Evolutionary conservation across 2,113 vertebrate genomes (phyloP), one percentile per base, ranked within the genome.

Genomic region (Paraplagusia blochii): DNA sequence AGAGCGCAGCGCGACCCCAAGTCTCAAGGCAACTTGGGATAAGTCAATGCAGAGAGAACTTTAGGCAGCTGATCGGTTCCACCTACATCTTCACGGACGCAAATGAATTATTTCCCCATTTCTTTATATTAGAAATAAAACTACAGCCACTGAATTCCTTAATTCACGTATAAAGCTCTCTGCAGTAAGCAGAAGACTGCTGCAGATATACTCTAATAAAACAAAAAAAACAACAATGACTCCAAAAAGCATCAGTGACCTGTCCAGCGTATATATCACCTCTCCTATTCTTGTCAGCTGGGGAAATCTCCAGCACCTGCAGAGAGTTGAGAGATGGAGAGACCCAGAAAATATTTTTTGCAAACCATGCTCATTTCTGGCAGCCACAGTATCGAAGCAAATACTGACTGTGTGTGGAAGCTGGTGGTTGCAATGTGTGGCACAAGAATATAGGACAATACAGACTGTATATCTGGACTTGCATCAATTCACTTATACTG

Each of bases 371-470:
- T 74, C 9, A 0, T 58, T 52, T 65, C 42, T 63, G 13, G 71
- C 61, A 82, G 61, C 47, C 59, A 59, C 48, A 22, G 12, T 63
- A 67, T 48, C 9, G 36, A 44, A 47, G 58, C 62, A 63, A 51
- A 74, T 46, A 64, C 38, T 49, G 55, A 39, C 68, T 49, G 4
- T 40, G 55, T 57, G 42, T 57, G 52, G 15, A 76, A 80, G 76
- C 73, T 78, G 63, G 52, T 71, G 55, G 60, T 71, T 72, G 61
- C 51, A 57, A 53, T 53, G 50, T 73, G 75, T 75, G 76, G 77
- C 79, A 79, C 63, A 0, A 69, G 69, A 71, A 53, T 61, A 68
- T 63, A 72, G 71, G 69, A 69, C 50, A 64, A 71, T 54, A 52
- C 71, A 60, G 40, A 51, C 29, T 58, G 57, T 50, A 52, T 45